These are phyloP conservation scores for Matsumurasca onukii DNA, from an alignment of 1,140 invertebrate genomes.

Conservation along the genomic window DNA sequence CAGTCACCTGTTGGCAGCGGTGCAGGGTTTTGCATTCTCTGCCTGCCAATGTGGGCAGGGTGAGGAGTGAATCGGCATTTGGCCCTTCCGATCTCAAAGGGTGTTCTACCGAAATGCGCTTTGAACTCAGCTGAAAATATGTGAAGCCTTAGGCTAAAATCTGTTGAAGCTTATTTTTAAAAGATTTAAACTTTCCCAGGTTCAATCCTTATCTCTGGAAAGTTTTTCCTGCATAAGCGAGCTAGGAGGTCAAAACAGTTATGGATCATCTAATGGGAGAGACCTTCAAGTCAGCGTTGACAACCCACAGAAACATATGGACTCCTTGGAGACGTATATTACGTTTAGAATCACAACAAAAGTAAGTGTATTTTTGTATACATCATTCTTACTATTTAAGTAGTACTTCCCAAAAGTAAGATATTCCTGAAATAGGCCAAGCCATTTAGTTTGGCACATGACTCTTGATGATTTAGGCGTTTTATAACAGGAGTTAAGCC, in stretches of 20 bases:
- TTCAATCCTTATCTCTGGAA: slow-evolving; percentile 61
- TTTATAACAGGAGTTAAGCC: no score
- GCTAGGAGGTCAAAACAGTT: slow-evolving; percentile 56
- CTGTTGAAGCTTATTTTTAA: not conserved
- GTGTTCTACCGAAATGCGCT: not conserved
- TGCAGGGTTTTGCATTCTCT: not conserved
- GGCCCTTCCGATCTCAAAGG: no score
- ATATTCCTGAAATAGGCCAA: no score
- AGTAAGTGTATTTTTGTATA: slow-evolving; percentile 31
- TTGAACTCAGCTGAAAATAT: not conserved
- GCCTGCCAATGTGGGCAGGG: not conserved
- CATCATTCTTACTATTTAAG: not conserved
- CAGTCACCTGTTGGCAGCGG: not conserved
- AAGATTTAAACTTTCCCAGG: slow-evolving; percentile 41
- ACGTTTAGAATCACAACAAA: slow-evolving; percentile 67
- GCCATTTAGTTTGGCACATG: no score
- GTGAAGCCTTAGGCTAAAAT: not conserved
- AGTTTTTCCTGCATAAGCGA: slow-evolving; percentile 63
- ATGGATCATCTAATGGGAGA: slow-evolving; percentile 36
- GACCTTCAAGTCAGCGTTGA: slow-evolving; percentile 71
- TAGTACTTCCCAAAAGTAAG: no score
- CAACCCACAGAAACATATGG: slow-evolving; percentile 76
- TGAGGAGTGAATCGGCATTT: no score
- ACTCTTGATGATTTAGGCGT: no score
- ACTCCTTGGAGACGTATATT: slow-evolving; percentile 73